A percentile compares a stretch with the other conserved stretches of the same genome.
phyloP scores from a whole-genome alignment of 2,888 invertebrate genomes.

The Ophioninae sp. region DNA sequence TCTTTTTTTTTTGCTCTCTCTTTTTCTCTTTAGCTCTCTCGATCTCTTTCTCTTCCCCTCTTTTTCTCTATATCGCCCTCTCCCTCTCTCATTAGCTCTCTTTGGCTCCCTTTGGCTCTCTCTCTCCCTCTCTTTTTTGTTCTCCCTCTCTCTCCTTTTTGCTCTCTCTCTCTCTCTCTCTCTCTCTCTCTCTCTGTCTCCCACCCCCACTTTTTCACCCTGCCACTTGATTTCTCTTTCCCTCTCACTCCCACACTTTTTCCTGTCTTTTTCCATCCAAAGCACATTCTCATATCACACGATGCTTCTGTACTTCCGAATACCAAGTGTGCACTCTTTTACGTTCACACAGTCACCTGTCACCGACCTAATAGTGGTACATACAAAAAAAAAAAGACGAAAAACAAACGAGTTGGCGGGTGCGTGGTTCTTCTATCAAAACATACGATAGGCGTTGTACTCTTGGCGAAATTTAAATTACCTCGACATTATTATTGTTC shows the following conservation, averaged over 20 bases:
- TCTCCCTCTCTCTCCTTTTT: neutral
- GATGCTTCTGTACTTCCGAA: constrained; percentile 6
- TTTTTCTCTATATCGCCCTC: no score
- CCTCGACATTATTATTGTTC: neutral
- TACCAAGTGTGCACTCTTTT: neutral
- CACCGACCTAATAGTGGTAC: neutral
- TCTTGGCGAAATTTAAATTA: neutral
- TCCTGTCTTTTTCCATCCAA: constrained; percentile 6
- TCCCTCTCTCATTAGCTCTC: neutral
- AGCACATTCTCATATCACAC: constrained; percentile 42
- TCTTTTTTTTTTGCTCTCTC: no score
- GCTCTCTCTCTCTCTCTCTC: neutral
- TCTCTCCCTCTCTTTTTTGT: neutral
- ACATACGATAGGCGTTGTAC: no score
- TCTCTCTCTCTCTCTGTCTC: neutral
- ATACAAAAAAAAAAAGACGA: neutral
- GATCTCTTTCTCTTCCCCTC: no score
- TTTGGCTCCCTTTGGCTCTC: neutral
- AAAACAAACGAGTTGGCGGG: neutral
- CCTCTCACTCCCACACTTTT: no score
- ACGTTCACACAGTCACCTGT: neutral
- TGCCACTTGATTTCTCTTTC: neutral
- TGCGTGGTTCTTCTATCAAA: neutral
- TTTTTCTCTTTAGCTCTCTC: no score
- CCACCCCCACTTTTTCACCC: neutral